These are phyloP conservation scores for Diachasma alloeum DNA, from an alignment of 1,140 invertebrate genomes.

Conservation along the genomic window DNA sequence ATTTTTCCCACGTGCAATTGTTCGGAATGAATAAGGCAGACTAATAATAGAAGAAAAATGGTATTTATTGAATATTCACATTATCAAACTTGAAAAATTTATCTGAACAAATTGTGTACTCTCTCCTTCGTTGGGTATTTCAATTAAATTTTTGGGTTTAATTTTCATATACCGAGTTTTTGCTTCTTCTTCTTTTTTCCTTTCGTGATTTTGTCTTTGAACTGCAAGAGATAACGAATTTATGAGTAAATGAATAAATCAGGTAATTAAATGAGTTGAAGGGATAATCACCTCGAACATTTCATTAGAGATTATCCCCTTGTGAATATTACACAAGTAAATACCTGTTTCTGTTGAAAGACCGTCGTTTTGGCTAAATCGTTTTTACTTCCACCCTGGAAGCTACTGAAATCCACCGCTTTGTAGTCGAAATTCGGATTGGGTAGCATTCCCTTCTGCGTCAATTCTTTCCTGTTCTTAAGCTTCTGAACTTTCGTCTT, in stretches of 20 bases:
- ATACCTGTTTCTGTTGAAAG: conserved; percentile 43
- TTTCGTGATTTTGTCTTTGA: conserved; percentile 31
- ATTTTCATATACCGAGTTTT: conserved; percentile 30
- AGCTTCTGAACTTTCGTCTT: conserved; percentile 41
- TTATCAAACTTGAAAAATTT: not conserved
- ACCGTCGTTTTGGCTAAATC: conserved; percentile 17
- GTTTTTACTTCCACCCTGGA: conserved; percentile 54
- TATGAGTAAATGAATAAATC: not conserved
- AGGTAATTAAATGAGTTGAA: not conserved
- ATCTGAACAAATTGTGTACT: not conserved
- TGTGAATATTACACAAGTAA: not conserved
- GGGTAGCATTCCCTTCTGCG: conserved; percentile 46
- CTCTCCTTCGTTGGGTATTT: not conserved
- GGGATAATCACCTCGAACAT: not conserved
- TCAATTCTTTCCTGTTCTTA: conserved; percentile 33
- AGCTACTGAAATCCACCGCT: conserved; percentile 51
- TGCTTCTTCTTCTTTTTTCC: conserved; percentile 32
- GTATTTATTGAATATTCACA: too few species aligned
- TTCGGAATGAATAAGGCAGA: too few species aligned
- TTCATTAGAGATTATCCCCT: too few species aligned
- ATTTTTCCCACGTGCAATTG: too few species aligned
- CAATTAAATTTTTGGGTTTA: not conserved
- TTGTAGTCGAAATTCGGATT: conserved; percentile 47
- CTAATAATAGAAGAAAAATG: too few species aligned
- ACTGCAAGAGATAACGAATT: conserved; percentile 2